phyloP scores from a whole-genome alignment of 2,113 vertebrate species.

The Lonchura striata region DNA sequence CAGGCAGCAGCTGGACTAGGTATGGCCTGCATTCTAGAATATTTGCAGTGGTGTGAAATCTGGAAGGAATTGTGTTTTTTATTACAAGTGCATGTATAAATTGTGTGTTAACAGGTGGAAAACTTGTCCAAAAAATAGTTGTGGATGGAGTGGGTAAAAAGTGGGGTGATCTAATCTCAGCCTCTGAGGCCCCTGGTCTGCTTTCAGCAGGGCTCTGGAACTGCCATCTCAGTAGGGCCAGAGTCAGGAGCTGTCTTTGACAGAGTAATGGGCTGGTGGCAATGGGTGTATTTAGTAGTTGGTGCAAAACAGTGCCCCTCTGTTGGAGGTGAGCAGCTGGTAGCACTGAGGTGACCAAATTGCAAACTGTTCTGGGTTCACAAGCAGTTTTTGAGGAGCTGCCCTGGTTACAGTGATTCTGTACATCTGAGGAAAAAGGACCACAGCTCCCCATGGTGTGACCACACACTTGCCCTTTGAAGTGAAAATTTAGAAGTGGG shows the following conservation, averaged over 20 bases:
- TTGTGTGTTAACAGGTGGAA: background rate
- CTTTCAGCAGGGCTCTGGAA: background rate
- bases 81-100: background rate
- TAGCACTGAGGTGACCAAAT: background rate
- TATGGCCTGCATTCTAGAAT: background rate
- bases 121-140: background rate
- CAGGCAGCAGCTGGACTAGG: background rate
- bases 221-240: background rate
- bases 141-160: accelerated
- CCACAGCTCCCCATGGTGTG: background rate
- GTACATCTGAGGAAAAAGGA: background rate
- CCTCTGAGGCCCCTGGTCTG: background rate
- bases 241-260: background rate
- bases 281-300: background rate
- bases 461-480: background rate
- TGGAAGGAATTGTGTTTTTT: background rate
- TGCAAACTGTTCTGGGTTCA: background rate
- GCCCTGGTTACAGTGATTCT: background rate
- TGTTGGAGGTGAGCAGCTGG: background rate
- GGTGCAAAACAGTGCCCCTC: background rate
- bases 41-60: background rate
- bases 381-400: background rate
- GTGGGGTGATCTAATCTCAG: background rate
- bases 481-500: background rate
- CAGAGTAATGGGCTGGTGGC: background rate